Evolutionary conservation across 1,140 invertebrate species (phyloP), one percentile per base, ranked within the genome.

Genomic region (Lasioglossum baleicum): DNA sequence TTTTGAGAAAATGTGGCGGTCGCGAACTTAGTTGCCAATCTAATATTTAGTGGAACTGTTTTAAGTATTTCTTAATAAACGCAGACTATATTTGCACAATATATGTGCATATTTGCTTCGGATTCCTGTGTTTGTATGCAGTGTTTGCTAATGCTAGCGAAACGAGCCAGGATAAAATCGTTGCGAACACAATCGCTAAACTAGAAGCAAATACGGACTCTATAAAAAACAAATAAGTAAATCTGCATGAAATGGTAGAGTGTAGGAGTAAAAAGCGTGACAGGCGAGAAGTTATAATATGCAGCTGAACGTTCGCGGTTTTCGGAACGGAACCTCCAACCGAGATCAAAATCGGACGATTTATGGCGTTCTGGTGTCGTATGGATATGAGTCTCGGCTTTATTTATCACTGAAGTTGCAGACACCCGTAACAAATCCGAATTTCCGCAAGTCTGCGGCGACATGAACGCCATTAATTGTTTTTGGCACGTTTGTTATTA

Each of bases 271-370:
- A 58, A 58, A n/a, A n/a, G n/a, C 8, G 6, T 7, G 20, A 58
- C 56, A n/a, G 17, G 56, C 5, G 56, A n/a, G 56, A 58, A 58
- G 20, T 6, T 58, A 44, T 7, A 71, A 35, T 17, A 53, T 58
- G n/a, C 20, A 61, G 42, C n/a, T 4, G 53, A 61, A 40, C 20
- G 58, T 26, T 44, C 40, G 40, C 40, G 58, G 13, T 61, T 48
- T 13, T 7, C 13, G 22, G 22, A 61, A 61, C 44, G 35, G 58
- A 15, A 42, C 58, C 48, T 68, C 40, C 40, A 26, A 2, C 58
- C 10, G 40, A 72, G 70, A 72, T 72, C 70, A 61, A 35, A 72
- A 72, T 72, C 70, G 11, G 40, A 20, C n/a, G 56, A 72, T 72
- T 72, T 72, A 72, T 72, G 7, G n/a, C 22, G n/a, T 42, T 42